phyloP scores from a whole-genome alignment of 2,888 invertebrate species.

The Epsilonema sp. region DNA sequence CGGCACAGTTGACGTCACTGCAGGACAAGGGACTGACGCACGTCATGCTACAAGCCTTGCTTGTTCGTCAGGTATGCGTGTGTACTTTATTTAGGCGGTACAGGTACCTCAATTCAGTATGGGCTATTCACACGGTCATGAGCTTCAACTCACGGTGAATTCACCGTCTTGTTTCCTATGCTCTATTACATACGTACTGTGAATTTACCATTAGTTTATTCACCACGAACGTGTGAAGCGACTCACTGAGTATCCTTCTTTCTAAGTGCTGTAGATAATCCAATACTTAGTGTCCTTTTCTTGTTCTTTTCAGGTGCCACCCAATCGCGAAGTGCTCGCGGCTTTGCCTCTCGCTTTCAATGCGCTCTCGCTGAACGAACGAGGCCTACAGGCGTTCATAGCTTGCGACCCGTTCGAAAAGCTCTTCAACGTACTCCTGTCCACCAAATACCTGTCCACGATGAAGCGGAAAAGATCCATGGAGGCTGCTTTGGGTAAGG shows the following conservation, averaged over 20 bases:
- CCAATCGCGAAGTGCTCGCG: constrained; percentile 44
- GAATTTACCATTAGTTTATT: background rate
- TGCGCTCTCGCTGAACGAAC: constrained; percentile 58
- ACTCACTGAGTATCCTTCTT: constrained; percentile 5
- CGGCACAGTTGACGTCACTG: constrained; percentile 56
- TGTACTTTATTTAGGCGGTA: too few species aligned
- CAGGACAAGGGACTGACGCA: constrained; percentile 66
- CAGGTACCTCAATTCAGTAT: too few species aligned
- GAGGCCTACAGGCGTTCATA: constrained; percentile 56
- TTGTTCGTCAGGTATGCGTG: constrained; percentile 34
- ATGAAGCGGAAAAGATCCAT: constrained; percentile 60
- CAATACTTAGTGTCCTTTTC: background rate
- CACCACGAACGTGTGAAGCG: background rate
- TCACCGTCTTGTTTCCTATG: too few species aligned
- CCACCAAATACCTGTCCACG: constrained; percentile 59
- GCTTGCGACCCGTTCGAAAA: constrained; percentile 58
- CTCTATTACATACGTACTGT: too few species aligned
- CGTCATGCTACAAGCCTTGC: constrained; percentile 58
- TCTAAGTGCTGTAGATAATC: constrained; percentile 4
- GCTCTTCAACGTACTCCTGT: constrained; percentile 54
- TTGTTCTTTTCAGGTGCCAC: constrained; percentile 36
- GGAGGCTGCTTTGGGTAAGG: too few species aligned
- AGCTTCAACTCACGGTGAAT: too few species aligned
- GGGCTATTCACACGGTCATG: too few species aligned
- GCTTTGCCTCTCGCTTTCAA: constrained; percentile 68